A percentile compares a stretch with the other conserved stretches of the same genome.
Conservation (phyloP, 2,888 invertebrate species). For the Tethea ocularis region DNA sequence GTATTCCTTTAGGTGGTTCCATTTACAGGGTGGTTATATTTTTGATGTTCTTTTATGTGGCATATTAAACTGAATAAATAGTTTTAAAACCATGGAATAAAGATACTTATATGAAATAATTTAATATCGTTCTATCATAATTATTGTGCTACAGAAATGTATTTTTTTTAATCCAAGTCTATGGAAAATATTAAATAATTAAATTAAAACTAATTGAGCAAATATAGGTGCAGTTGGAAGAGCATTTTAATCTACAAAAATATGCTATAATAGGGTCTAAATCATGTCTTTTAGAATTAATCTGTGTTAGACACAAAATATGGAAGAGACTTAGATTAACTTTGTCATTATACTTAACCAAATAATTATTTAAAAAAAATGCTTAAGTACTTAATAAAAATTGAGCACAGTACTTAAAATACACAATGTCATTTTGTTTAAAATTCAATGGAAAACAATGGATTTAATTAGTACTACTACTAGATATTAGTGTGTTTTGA, state of each 20-base stretch:
- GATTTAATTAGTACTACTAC: neutral
- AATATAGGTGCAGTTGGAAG: conserved; percentile 66
- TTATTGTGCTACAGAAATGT: neutral
- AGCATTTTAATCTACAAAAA: conserved; percentile 19
- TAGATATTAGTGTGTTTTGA: conserved; percentile 33
- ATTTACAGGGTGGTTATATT: neutral
- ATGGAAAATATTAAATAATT: conserved; percentile 7
- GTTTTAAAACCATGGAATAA: neutral
- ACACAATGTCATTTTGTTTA: neutral
- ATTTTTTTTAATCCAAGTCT: neutral
- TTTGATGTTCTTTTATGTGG: neutral
- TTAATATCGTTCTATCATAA: neutral
- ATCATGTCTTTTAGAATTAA: conserved; percentile 47
- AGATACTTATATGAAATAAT: neutral
- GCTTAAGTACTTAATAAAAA: neutral
- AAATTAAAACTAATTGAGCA: conserved; percentile 59
- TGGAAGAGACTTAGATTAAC: conserved; percentile 3
- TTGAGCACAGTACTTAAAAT: neutral
- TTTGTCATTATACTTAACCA: neutral
- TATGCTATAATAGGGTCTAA: conserved; percentile 13
- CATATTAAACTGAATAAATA: neutral
- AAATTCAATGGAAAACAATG: neutral
- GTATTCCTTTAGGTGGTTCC: neutral
- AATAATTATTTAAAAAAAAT: neutral
- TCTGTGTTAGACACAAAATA: conserved; percentile 38